Conservation (phyloP, 2,888 invertebrate species). For the Acronicta alni region DNA sequence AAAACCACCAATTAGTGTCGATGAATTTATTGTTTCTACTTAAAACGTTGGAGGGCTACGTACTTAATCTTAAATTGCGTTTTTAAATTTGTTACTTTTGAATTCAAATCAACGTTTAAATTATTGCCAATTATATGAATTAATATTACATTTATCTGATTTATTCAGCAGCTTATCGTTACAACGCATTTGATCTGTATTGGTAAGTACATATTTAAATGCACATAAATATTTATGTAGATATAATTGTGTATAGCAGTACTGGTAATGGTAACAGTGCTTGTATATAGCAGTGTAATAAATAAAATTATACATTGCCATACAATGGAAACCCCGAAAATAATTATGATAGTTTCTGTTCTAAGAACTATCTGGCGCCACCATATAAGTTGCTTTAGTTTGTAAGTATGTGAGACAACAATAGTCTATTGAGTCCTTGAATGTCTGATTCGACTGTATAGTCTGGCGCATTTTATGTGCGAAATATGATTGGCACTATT, state of each 20-base stretch:
- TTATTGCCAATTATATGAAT: slow-evolving; percentile 39
- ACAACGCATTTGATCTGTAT: not conserved
- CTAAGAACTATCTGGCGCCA: not conserved
- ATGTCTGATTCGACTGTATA: slow-evolving; percentile 20
- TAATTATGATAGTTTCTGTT: not conserved
- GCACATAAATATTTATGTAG: too few relatives aligned
- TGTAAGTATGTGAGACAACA: slow-evolving; percentile 6
- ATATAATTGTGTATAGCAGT: too few relatives aligned
- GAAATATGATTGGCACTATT: not conserved
- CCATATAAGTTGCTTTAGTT: not conserved
- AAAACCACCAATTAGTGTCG: slow-evolving; percentile 90
- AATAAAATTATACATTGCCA: too few relatives aligned
- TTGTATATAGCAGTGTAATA: not conserved
- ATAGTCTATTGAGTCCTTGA: slow-evolving; percentile 21
- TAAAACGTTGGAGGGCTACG: slow-evolving; percentile 88
- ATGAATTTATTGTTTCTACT: slow-evolving; percentile 90
- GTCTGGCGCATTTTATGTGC: not conserved
- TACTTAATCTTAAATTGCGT: slow-evolving; percentile 86
- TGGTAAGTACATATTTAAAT: not conserved
- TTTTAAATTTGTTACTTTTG: slow-evolving; percentile 77
- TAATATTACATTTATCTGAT: slow-evolving; percentile 27
- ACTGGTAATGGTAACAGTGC: too few relatives aligned
- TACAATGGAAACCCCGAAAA: too few relatives aligned
- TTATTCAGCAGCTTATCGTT: slow-evolving; percentile 11
- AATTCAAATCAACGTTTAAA: slow-evolving; percentile 73